Conservation (phyloP, 1,140 invertebrate species). For the Saccostrea echinata region DNA sequence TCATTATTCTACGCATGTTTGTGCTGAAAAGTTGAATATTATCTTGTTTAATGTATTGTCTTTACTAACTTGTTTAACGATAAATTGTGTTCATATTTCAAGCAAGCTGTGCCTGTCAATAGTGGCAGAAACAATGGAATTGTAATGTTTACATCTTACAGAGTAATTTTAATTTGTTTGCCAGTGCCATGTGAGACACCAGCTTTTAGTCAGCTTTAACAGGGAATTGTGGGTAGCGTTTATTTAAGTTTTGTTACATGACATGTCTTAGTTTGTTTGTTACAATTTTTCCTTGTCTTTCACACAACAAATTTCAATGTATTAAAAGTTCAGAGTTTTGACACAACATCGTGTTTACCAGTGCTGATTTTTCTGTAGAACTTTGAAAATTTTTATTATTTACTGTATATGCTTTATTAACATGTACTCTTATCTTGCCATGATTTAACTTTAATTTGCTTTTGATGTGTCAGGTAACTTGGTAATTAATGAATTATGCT, state of each 20-base stretch:
- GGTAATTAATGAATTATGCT: background rate
- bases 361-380: background rate
- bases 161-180: background rate
- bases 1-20: constrained; percentile 20
- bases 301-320: background rate
- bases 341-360: background rate
- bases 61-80: background rate
- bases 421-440: constrained; percentile 9
- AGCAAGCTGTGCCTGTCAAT: background rate
- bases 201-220: constrained; percentile 32
- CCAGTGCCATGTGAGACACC: background rate
- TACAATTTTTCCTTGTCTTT: background rate
- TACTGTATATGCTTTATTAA: background rate
- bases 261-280: constrained; percentile 21
- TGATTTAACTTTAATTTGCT: background rate
- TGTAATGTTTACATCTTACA: background rate
- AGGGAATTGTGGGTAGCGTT: background rate
- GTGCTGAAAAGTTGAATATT: background rate
- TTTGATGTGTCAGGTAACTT: background rate
- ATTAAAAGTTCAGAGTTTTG: background rate
- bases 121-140: background rate
- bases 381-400: background rate
- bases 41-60: background rate
- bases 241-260: constrained; percentile 13
- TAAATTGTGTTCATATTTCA: constrained; percentile 25